These are phyloP conservation scores for Cochlearius cochlearius DNA, from an alignment of 2,113 vertebrate genomes.

Conservation along the genomic window DNA sequence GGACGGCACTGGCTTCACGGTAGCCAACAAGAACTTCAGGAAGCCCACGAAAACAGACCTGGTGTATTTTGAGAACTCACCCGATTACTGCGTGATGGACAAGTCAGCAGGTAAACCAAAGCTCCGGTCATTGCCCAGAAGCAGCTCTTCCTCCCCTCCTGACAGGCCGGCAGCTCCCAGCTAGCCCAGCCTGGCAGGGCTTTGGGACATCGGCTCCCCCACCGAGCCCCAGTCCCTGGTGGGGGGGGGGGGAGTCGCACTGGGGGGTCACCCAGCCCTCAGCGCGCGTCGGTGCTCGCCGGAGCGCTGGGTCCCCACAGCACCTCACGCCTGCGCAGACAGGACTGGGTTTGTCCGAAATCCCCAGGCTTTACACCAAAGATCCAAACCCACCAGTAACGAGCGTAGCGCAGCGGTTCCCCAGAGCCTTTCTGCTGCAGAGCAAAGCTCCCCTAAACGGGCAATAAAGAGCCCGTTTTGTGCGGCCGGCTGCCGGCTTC, in stretches of 20 bases:
- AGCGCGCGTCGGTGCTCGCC: rapidly evolving
- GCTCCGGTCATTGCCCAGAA: background rate
- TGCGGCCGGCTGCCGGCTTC: background rate
- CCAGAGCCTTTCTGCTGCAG: background rate
- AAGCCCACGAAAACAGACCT: conserved; percentile 94
- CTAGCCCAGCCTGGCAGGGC: background rate
- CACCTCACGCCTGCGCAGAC: background rate
- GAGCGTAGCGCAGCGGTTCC: rapidly evolving
- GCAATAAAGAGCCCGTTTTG: rapidly evolving
- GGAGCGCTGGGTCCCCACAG: background rate
- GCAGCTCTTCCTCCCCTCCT: background rate
- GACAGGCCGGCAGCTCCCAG: background rate
- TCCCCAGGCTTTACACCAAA: background rate
- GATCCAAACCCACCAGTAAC: background rate
- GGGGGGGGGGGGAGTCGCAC: background rate
- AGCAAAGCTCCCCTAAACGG: background rate
- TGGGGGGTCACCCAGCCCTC: background rate
- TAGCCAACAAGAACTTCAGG: conserved; percentile 93
- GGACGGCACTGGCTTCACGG: conserved; percentile 92
- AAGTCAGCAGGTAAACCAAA: conserved; percentile 90
- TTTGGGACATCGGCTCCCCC: background rate
- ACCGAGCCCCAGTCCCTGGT: rapidly evolving
- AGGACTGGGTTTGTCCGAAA: background rate
- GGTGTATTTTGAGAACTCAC: conserved; percentile 98
- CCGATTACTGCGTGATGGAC: conserved; percentile 95